Base-by-base conservation (phyloP, 2,113 vertebrate species). In the Anolis sagrei region DNA sequence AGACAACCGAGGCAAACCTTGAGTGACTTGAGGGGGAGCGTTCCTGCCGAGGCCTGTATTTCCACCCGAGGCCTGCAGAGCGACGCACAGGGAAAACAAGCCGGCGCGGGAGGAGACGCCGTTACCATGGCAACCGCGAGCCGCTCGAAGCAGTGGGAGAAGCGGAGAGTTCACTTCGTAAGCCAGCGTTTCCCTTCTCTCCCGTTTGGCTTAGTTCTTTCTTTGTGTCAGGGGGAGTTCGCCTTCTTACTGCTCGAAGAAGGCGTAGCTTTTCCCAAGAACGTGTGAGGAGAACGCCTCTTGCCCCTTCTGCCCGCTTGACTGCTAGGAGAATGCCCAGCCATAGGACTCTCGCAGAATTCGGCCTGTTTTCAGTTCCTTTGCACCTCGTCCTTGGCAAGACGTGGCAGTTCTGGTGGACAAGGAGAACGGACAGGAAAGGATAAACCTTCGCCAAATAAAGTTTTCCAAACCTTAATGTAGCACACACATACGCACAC, bases 81-180 rank as follows among this genome's bases (percentile, higher is more conserved):
- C 0, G 1, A 0, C 25, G 27, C 90, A 84, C 92, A 51, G 76
- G 90, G 27, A 68, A 87, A 79, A 0, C 16, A 23, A 1, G 61
- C 29, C 10, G 19, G 25, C 44, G 3, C 1, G 2, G 13, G 18
- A 68, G 25, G 0, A 0, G 88, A 93, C 90, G 92, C 92, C 48
- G 94, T 96, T 58, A 89, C 96, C 83, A 95, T 95, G 92, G 96
- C 88, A 95, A 96, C 95, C 51, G 0, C 66, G 44, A 1, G 49
- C 9, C 0, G 23, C 51, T 18, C 2, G 0, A 27, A 10, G 61
- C 75, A 39, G n/a, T 27, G 27, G 0, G 75, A 13, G 0, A 8
- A 1, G 66, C n/a, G 0, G n/a, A n/a, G 5, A 32, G 54, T 4
- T 58, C 23, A n/a, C 39, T 66, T 73, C 0, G 86, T 87, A 64